Conservation (phyloP, 2,797 vertebrate species). For the Eulemur mongoz region DNA sequence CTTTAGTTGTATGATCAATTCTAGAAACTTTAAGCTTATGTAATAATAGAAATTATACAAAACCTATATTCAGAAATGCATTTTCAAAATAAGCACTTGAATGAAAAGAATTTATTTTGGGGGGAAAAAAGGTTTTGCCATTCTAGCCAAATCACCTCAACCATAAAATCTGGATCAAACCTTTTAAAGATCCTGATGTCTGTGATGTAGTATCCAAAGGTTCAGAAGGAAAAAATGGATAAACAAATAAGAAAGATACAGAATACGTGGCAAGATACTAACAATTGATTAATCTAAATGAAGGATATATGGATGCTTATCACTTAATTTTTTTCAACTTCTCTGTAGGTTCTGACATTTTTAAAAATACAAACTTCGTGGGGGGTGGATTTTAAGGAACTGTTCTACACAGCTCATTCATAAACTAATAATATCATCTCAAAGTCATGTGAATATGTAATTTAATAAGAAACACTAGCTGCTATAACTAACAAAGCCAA, state of each 20-base stretch:
- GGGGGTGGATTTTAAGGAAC: neutral
- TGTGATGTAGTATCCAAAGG: neutral
- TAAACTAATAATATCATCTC: neutral
- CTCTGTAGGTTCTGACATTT: neutral
- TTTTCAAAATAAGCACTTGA: slow-evolving; percentile 17
- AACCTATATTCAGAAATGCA: slow-evolving; percentile 2
- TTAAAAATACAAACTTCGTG: neutral
- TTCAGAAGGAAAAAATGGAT: neutral
- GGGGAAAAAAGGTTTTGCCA: neutral
- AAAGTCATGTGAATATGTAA: neutral
- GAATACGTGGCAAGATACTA: neutral
- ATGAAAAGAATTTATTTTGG: neutral
- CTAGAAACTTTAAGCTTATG: slow-evolving; percentile 7
- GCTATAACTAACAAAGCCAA: neutral
- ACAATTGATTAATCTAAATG: neutral
- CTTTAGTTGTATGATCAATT: neutral
- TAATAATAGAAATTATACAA: neutral
- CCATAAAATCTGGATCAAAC: neutral
- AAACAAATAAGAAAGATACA: neutral
- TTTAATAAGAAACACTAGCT: neutral
- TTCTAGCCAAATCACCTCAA: neutral
- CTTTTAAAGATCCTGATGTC: neutral
- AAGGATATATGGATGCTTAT: neutral
- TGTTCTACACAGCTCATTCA: neutral
- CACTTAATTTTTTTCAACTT: neutral